Evolutionary conservation across 1,140 invertebrate genomes (phyloP).

Genomic region (Plectrocnemia conspersa): DNA sequence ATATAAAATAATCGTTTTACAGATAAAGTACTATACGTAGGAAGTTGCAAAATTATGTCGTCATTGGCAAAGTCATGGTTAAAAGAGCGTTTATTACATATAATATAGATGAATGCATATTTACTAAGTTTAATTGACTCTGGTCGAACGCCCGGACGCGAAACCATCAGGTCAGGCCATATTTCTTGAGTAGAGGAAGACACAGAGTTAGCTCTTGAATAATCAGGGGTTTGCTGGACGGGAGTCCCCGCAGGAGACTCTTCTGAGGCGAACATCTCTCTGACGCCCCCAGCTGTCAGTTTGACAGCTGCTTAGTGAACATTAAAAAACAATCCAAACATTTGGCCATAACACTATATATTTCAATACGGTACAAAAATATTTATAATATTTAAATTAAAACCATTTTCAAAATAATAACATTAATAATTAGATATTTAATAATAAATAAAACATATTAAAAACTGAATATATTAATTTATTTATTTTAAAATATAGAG

Average conservation of each 20-base stretch:
- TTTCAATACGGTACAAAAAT: no score
- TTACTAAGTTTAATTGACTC: conserved; percentile 33
- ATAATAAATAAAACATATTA: no score
- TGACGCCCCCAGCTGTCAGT: conserved; percentile 17
- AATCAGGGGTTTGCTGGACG: not conserved
- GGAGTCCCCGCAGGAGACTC: not conserved
- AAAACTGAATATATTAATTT: no score
- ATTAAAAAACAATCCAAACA: no score
- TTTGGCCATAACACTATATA: no score
- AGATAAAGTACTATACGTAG: not conserved
- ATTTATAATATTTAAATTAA: no score
- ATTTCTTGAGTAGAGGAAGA: conserved; percentile 24
- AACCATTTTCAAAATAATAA: no score
- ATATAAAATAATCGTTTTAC: not conserved
- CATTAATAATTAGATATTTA: no score
- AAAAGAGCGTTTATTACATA: not conserved
- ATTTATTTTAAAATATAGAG: no score
- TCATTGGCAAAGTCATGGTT: not conserved
- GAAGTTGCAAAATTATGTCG: not conserved
- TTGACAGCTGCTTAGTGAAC: no score
- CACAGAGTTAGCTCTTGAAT: conserved; percentile 12
- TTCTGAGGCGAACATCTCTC: not conserved
- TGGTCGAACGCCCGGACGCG: conserved; percentile 22
- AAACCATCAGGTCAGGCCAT: conserved; percentile 30
- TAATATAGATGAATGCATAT: conserved; percentile 2